Base-by-base conservation (phyloP, 2,888 invertebrate species). In the Apocheima hispidaria region DNA sequence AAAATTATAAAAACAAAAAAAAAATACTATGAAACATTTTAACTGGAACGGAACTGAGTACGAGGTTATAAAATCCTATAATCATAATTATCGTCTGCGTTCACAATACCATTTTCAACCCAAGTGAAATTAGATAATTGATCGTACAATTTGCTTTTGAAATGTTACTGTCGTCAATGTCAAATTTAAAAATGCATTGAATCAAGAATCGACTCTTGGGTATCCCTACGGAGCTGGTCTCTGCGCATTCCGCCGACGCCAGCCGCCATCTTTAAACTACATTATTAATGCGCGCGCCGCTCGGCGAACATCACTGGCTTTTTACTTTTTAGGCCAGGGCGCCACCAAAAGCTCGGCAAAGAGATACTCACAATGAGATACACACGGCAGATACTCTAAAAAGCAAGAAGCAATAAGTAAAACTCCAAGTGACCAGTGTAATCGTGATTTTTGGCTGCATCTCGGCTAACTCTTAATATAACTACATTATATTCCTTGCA, bases 251-350 rank as follows among this genome's bases (percentile, higher is more conserved):
- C 91, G 74, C 43, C 40, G 28, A 30, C 23, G 73, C 69, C 71
- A 70, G 78, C 81, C 83, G 92, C 90, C 91, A 91, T 91, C 87
- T 92, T 92, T 84, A 87, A 87, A 88, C 84, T 90, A 88, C 90
- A 91, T 91, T 90, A 91, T 90, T 89, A 90, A 90, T 90, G 90
- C 88, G 82, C 79, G 82, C 70, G 64, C 63, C 57, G 65, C 60
- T 79, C 84, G 79, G 82, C 85, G 81, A 84, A 83, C 87, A 77
- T 73, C 78, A 78, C 72, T 73, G 72, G 50, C 46, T 55, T 60
- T 54, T 60, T 40, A 40, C 40, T 51, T 51, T 50, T 50, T 38
- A 50, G 36, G 36, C 18, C 30, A 30, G 20, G 20, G 46, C 20
- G 2, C 18, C 46, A 46, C 46, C 28, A 4, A 40, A 18, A 14